Base-by-base conservation (phyloP, 2,888 invertebrate genomes). In the Apocheima hispidaria region DNA sequence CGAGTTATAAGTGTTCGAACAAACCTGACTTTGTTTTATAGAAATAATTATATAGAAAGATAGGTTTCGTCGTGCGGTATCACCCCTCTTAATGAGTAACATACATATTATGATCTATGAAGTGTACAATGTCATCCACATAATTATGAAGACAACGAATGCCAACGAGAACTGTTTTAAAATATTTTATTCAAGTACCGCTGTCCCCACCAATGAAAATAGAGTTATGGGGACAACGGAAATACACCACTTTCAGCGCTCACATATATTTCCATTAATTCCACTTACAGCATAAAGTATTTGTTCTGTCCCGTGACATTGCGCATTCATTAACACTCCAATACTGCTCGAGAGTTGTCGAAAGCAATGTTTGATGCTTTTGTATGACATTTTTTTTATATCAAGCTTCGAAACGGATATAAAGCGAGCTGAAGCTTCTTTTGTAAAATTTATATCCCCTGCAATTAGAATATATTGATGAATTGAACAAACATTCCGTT, bases 271-370 rank as follows among this genome's bases (percentile, higher is more conserved):
- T 33, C 12, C 5, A 35, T n/a, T 41, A 4, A 41, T 38, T 33
- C 16, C 14, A 81, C 83, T 78, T 66, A 86, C 87, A 58, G 74
- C 74, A 30, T 65, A n/a, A 55, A 86, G 48, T 2, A 78, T 30
- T 6, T 74, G 67, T 61, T 78, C 69, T 40, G 68, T 72, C 4
- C 40, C 14, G 0, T 28, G 38, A 67, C 85, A 87, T n/a, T 60
- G 53, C 0, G 74, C 33, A 26, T 74, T 64, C 5, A 75, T 53
- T 1, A 79, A 10, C 0, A 81, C 71, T 0, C 80, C 81, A 12
- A 75, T 58, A 0, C 57, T n/a, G 4, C 54, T 44, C 14, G 57
- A 54, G 7, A 1, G 41, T 9, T 68, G 69, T 0, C 53, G 56
- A 23, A 79, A 62, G 28, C 81, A 82, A 26, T 46, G 58, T 0